A percentile compares a stretch with the other conserved stretches of the same genome.
phyloP scores from a whole-genome alignment of 2,888 invertebrate genomes.

The Cyaniris semiargus region DNA sequence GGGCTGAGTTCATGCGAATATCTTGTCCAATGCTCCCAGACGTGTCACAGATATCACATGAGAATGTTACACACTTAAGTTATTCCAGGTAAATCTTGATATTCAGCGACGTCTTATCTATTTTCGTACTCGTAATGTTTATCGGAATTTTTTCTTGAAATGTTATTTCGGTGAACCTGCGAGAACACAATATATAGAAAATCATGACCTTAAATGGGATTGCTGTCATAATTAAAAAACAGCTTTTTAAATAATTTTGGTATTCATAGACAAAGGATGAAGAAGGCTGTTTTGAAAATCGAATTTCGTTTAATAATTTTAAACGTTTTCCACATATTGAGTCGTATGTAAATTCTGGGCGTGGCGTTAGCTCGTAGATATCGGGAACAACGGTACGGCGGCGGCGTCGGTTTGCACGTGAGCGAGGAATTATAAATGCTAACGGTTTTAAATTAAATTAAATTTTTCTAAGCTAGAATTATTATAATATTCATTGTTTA shows the following conservation, averaged over 20 bases:
- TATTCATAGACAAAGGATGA: background rate
- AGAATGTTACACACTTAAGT: conserved; percentile 45
- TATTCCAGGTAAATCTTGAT: conserved; percentile 14
- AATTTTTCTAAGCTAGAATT: conserved; percentile 34
- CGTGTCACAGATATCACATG: conserved; percentile 41
- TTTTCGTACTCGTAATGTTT: background rate
- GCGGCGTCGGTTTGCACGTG: conserved; percentile 35
- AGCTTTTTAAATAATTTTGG: too few relatives aligned
- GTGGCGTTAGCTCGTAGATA: conserved; percentile 37
- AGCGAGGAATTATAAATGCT: conserved; percentile 33
- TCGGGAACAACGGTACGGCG: conserved; percentile 42
- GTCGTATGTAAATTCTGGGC: conserved; percentile 39
- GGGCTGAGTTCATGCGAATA: conserved; percentile 66
- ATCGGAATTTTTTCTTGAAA: background rate
- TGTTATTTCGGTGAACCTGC: background rate
- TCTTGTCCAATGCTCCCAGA: conserved; percentile 59
- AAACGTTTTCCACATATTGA: conserved; percentile 38
- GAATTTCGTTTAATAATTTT: conserved; percentile 40
- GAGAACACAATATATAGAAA: background rate
- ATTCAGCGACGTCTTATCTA: background rate
- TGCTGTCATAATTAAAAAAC: too few relatives aligned
- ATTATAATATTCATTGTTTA: conserved; percentile 21
- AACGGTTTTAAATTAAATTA: conserved; percentile 38
- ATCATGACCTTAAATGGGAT: background rate
- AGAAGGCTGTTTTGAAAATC: background rate